Evolutionary conservation across 2,113 vertebrate species (phyloP).

Genomic region (Phylloscopus trochiloides): DNA sequence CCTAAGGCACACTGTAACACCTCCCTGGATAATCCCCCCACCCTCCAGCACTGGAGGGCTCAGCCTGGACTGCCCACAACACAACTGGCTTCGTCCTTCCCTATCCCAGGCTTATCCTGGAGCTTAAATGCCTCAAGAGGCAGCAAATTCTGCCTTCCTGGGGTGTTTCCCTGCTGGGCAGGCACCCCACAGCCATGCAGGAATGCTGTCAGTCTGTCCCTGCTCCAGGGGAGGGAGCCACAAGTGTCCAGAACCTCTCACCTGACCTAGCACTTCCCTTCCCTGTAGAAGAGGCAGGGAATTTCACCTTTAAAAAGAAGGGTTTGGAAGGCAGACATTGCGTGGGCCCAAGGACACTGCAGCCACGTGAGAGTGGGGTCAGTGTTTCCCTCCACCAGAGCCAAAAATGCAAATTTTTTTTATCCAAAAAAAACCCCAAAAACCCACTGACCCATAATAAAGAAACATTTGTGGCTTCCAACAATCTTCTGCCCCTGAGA

Average conservation of each 20-base stretch:
- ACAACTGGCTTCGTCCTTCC: not conserved
- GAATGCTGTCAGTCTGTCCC: not conserved
- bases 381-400: not conserved
- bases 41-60: rapidly evolving
- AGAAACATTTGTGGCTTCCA: not conserved
- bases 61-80: not conserved
- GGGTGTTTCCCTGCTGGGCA: not conserved
- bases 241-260: not conserved
- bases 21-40: not conserved
- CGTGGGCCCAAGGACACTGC: not conserved
- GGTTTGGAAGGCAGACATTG: not conserved
- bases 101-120: not conserved
- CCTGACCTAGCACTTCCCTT: not conserved
- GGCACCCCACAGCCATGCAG: not conserved
- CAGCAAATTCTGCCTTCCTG: not conserved
- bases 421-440: not conserved
- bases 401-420: not conserved
- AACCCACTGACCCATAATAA: not conserved
- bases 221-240: no score
- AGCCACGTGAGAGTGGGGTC: not conserved
- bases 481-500: no score
- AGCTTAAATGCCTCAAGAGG: not conserved
- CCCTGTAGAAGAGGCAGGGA: not conserved
- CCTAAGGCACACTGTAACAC: not conserved
- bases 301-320: not conserved